Conservation (phyloP, 2,113 vertebrate genomes). For the Mus musculus region GRCm39 chr11:98176501-98177000, state of each 20-base stretch:
- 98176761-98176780: conserved; percentile 42
- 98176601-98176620: conserved; percentile 80
- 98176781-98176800: conserved; percentile 37
- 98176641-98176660: conserved; percentile 77
- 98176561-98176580: conserved; percentile 73
- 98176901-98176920: neutral
- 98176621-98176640: conserved; percentile 78
- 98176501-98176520: conserved; percentile 47
- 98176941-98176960: too few relatives aligned
- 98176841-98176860: neutral
- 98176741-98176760: conserved; percentile 30
- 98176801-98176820: conserved; percentile 3
- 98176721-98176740: conserved; percentile 60
- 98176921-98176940: neutral
- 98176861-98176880: neutral
- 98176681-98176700: conserved; percentile 81
- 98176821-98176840: neutral
- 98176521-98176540: conserved; percentile 43
- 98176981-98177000: neutral
- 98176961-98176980: too few relatives aligned
- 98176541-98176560: conserved; percentile 64
- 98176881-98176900: neutral
- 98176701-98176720: conserved; percentile 63
- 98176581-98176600: conserved; percentile 87
- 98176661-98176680: conserved; percentile 66